These are phyloP conservation scores for Brachionus rubens DNA, from an alignment of 1,140 invertebrate species.

Conservation along the genomic window DNA sequence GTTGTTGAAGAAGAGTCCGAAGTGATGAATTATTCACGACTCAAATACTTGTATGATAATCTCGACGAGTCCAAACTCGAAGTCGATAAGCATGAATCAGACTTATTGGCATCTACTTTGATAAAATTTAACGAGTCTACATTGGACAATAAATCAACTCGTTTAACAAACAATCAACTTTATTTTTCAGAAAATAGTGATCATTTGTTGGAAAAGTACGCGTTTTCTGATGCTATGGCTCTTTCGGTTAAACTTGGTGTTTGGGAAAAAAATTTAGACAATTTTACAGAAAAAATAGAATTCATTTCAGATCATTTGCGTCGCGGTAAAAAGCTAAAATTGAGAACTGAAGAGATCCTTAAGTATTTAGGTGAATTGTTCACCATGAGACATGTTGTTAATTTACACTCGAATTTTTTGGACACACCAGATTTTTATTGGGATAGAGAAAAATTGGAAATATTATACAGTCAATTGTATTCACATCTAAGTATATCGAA, in stretches of 20 bases:
- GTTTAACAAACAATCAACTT: conserved; percentile 22
- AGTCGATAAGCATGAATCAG: conserved; percentile 51
- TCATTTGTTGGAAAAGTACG: conserved; percentile 68
- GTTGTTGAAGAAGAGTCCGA: conserved; percentile 50
- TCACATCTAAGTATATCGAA: conserved; percentile 78
- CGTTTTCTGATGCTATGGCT: conserved; percentile 83
- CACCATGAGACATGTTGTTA: conserved; percentile 66
- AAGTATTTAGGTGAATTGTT: conserved; percentile 87
- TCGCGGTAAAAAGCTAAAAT: conserved; percentile 67
- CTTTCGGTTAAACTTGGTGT: conserved; percentile 65
- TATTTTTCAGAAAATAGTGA: conserved; percentile 34
- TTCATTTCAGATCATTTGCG: conserved; percentile 67
- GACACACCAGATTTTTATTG: conserved; percentile 96
- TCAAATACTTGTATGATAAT: conserved; percentile 49
- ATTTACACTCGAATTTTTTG: conserved; percentile 73
- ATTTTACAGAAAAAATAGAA: conserved; percentile 30
- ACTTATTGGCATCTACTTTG: conserved; percentile 49
- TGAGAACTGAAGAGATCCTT: conserved; percentile 71
- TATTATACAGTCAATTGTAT: conserved; percentile 66
- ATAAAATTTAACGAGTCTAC: neutral
- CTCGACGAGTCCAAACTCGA: conserved; percentile 53
- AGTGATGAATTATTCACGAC: conserved; percentile 49
- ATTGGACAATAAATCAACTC: neutral
- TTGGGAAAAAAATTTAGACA: conserved; percentile 42
- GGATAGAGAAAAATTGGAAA: conserved; percentile 75